These are phyloP conservation scores for Ricordea florida DNA, from an alignment of 92 coral and sea anemone species.

Conservation along the genomic window DNA sequence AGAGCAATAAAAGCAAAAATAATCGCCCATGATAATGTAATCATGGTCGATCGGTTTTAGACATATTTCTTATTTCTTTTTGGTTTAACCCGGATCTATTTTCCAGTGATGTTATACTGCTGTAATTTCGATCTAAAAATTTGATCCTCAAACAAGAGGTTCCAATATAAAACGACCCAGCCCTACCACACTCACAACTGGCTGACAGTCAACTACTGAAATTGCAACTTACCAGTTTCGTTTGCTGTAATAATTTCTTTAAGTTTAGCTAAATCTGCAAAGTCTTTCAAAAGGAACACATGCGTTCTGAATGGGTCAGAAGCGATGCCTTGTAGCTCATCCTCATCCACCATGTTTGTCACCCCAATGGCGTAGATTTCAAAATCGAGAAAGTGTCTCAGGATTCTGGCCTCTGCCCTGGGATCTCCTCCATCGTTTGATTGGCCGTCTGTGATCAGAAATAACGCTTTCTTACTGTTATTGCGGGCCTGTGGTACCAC, in stretches of 20 bases:
- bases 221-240: slow-evolving; percentile 70
- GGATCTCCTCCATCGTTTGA: slow-evolving; percentile 89
- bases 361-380: slow-evolving; percentile 96
- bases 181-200: neutral
- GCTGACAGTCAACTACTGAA: neutral
- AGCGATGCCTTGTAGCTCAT: slow-evolving; percentile 84
- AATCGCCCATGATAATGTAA: no score
- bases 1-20: neutral
- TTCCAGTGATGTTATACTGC: no score
- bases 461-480: slow-evolving; percentile 87
- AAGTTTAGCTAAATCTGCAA: slow-evolving; percentile 74
- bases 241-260: slow-evolving; percentile 86
- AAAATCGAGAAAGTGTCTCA: slow-evolving; percentile 72
- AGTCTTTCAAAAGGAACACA: slow-evolving; percentile 79
- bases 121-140: no score
- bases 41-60: no score
- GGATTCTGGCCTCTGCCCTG: slow-evolving; percentile 53
- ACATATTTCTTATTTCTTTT: no score
- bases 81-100: no score
- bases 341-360: slow-evolving; percentile 69
- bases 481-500: slow-evolving; percentile 82
- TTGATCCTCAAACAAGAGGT: no score
- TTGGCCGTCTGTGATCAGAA: slow-evolving; percentile 94
- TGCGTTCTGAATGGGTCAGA: slow-evolving; percentile 96
- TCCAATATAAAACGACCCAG: neutral